Evolutionary conservation across 2,113 vertebrate species (phyloP).

Genomic region (Apaloderma vittatum): DNA sequence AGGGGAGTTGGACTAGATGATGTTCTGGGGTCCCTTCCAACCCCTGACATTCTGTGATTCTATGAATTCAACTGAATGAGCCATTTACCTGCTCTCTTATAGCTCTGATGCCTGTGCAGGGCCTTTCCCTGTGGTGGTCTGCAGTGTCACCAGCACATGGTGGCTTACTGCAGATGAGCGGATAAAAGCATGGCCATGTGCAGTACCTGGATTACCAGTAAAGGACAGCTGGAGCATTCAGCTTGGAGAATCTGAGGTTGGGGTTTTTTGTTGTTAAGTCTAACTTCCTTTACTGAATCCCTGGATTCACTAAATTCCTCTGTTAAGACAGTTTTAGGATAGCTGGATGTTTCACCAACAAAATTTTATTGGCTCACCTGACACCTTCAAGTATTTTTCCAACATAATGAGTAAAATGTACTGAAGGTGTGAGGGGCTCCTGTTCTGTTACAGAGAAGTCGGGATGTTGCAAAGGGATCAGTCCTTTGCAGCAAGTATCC

Average conservation of each 20-base stretch:
- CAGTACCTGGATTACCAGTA: not conserved
- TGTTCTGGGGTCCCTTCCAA: no score
- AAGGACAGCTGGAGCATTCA: not conserved
- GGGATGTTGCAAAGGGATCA: not conserved
- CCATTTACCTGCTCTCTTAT: rapidly evolving
- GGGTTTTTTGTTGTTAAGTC: not conserved
- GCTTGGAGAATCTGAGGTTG: not conserved
- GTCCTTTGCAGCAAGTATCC: not conserved
- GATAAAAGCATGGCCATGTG: not conserved
- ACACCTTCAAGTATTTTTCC: not conserved
- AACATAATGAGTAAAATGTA: not conserved
- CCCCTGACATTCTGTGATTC: no score
- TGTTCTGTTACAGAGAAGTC: not conserved
- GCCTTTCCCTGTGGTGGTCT: no score
- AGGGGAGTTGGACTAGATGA: no score
- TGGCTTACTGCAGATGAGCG: not conserved
- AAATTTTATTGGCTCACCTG: not conserved
- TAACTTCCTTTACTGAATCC: not conserved
- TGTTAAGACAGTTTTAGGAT: not conserved
- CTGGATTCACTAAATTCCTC: not conserved
- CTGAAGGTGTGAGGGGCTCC: not conserved
- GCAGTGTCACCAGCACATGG: rapidly evolving
- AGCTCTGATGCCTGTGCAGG: rapidly evolving
- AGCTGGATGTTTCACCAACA: not conserved
- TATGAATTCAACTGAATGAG: not conserved